Base-by-base conservation (phyloP, 2,113 vertebrate genomes). In the Carassius gibelio region DNA sequence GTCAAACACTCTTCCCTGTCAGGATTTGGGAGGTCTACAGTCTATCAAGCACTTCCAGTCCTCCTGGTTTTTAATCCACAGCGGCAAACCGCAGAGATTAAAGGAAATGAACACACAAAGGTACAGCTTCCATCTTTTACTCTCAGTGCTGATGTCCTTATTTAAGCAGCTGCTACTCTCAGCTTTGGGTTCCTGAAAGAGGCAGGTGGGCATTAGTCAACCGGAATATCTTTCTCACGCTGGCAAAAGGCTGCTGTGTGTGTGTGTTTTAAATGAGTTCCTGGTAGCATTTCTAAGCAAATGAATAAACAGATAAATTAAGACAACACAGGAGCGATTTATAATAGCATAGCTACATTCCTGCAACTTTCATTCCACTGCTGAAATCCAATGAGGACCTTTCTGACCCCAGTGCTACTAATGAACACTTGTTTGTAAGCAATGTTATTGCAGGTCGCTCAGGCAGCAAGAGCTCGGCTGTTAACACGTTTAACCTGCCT, bases 141-240 rank as follows among this genome's bases (percentile, higher is more conserved):
- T 94, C 94, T 93, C 95, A 93, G 94, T 94, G 94, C 92, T 94
- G 93, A 94, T 92, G 80, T 95, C 93, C 92, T 94, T 92, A 92
- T 95, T 94, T 93, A 93, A 88, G 38, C 91, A 93, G 92, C 93
- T 93, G 87, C 59, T 91, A 89, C 92, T 92, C 90, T 95, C 94
- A 69, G 90, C 87, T 94, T 93, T 94, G 93, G 92, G 93, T 89
- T 94, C 95, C 95, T 96, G 52, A 82, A 83, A 84, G 89, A 62
- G 85, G 84, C 85, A 62, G 84, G 83, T 38, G 64, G 82, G 76
- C 77, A 80, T 82, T 72, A 84, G 64, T 84, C 71, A 69, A 61
- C 61, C 59, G 11, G 36, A 78, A 77, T 79, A 74, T 78, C 48
- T 71, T 86, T 81, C 82, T 75, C 68, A 45, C 0, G 45, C 19